These are phyloP conservation scores for Phyllostomus discolor DNA, from an alignment of 2,113 vertebrate species.

Conservation along the genomic window DNA sequence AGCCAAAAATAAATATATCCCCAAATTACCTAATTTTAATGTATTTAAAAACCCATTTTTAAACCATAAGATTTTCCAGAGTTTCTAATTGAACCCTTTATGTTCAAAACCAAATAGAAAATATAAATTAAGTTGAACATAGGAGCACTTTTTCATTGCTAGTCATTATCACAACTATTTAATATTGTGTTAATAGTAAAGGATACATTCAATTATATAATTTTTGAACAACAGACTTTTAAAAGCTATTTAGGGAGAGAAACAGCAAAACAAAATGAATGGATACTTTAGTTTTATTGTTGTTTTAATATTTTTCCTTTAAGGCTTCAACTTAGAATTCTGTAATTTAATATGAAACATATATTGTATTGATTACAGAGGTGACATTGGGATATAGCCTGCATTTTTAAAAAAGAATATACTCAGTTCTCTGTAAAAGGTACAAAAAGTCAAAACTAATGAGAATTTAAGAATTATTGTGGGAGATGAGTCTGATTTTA, in stretches of 20 bases:
- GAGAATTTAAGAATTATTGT: slow-evolving; percentile 18
- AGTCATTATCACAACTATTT: not conserved
- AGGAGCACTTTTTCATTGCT: not conserved
- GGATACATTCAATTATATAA: not conserved
- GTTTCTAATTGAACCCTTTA: slow-evolving; percentile 12
- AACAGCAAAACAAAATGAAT: not conserved
- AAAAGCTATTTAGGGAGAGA: not conserved
- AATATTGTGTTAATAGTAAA: not conserved
- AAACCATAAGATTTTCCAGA: not conserved
- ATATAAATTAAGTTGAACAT: not conserved
- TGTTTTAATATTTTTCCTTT: slow-evolving; percentile 18
- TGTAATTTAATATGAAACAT: not conserved
- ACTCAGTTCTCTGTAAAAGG: not conserved
- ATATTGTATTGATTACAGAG: not conserved
- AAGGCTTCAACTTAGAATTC: not conserved
- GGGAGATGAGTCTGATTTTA: not conserved
- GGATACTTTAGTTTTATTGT: not conserved
- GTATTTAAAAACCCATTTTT: slow-evolving; percentile 25
- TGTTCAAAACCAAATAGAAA: slow-evolving; percentile 21
- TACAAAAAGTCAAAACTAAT: slow-evolving; percentile 7
- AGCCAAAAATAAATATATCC: slow-evolving; percentile 2
- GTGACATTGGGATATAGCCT: not conserved
- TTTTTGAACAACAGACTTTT: slow-evolving; percentile 5
- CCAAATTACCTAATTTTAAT: slow-evolving; percentile 10
- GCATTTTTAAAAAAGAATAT: not conserved